These are phyloP conservation scores for Balaeniceps rex DNA, from an alignment of 2,113 vertebrate species.

Conservation along the genomic window DNA sequence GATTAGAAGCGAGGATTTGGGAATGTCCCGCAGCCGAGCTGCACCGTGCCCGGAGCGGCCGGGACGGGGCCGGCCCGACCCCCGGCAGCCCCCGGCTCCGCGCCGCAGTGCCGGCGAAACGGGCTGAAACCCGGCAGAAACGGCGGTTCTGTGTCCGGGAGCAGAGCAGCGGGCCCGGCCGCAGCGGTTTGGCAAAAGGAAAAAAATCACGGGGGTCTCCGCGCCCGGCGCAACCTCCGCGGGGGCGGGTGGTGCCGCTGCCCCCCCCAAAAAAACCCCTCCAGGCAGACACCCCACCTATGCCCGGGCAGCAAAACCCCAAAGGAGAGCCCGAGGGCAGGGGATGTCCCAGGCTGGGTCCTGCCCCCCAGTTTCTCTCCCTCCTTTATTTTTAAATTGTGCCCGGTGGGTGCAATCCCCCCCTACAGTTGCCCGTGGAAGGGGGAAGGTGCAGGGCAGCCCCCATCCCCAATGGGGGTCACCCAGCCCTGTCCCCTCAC, in stretches of 20 bases:
- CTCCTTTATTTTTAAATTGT: neutral
- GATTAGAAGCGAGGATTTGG: neutral
- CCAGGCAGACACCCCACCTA: too few species aligned
- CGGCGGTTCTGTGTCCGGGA: too few species aligned
- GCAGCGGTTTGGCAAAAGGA: neutral
- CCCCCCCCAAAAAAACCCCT: too few species aligned
- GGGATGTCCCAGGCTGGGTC: neutral
- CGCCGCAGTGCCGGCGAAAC: accelerated
- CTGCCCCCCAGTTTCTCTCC: neutral
- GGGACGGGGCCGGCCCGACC: neutral
- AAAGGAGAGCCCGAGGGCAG: neutral
- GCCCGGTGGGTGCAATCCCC: neutral
- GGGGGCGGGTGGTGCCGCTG: accelerated
- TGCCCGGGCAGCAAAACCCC: neutral
- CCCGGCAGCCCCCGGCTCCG: neutral
- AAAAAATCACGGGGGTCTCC: neutral
- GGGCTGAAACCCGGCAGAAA: neutral
- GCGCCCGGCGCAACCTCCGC: accelerated
- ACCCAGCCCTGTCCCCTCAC: neutral
- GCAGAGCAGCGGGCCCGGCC: neutral
- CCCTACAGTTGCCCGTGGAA: accelerated
- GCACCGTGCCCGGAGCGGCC: neutral
- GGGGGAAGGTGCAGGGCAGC: neutral
- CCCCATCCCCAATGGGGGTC: neutral
- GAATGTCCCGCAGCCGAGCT: neutral